phyloP scores from a whole-genome alignment of 2,113 vertebrate genomes.

The Melozone crissalis region DNA sequence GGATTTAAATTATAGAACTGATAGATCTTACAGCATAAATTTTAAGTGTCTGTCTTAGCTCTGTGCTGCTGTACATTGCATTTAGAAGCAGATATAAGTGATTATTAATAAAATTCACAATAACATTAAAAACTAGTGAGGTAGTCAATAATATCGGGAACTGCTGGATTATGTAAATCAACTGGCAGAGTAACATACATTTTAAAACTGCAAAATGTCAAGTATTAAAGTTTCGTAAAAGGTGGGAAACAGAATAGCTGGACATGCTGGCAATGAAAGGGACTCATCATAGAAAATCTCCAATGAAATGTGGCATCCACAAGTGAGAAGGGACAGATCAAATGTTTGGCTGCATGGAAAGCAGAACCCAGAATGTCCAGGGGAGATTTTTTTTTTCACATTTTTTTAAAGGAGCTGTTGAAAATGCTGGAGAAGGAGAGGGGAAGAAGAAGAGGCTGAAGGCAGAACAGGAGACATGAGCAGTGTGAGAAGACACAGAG shows the following conservation, averaged over 20 bases:
- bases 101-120: slow-evolving; percentile 34
- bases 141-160: slow-evolving; percentile 9
- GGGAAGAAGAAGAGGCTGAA: background rate
- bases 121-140: slow-evolving; percentile 31
- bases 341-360: background rate
- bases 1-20: slow-evolving; percentile 41
- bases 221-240: background rate
- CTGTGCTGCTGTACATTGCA: slow-evolving; percentile 2
- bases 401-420: background rate
- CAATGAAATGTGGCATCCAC: background rate
- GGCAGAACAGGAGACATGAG: background rate
- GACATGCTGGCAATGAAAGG: background rate
- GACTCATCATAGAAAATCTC: background rate
- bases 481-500: background rate
- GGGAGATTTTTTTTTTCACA: background rate
- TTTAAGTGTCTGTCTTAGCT: slow-evolving; percentile 18
- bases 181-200: background rate
- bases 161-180: slow-evolving; percentile 27
- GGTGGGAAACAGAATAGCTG: background rate
- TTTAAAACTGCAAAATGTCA: slow-evolving; percentile 1
- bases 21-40: slow-evolving; percentile 22
- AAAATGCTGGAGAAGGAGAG: background rate
- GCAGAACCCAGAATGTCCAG: background rate
- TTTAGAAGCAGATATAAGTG: slow-evolving; percentile 10
- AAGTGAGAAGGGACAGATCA: background rate